Evolutionary conservation across 2,113 vertebrate genomes (phyloP).

Genomic region (Cryptomyrus ogoouensis): DNA sequence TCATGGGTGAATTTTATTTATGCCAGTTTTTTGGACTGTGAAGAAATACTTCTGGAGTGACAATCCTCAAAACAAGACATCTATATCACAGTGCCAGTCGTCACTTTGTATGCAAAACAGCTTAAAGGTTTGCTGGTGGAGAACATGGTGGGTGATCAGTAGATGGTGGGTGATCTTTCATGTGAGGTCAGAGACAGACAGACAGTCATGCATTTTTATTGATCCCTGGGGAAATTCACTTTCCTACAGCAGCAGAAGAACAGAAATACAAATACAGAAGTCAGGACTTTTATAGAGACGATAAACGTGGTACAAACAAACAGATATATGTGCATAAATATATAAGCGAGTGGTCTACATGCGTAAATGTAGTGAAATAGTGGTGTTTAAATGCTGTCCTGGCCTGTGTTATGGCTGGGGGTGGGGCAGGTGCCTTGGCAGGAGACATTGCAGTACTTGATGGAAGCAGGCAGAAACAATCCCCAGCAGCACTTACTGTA

Average conservation of each 20-base stretch:
- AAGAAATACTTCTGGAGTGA: no score
- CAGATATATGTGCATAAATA: not conserved
- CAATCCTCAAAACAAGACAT: not conserved
- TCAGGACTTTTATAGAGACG: not conserved
- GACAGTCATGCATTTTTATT: not conserved
- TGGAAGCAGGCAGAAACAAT: not conserved
- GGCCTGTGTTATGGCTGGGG: not conserved
- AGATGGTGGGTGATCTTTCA: not conserved
- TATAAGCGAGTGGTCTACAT: not conserved
- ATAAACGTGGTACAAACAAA: not conserved
- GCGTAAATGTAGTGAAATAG: not conserved
- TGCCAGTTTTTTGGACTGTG: no score
- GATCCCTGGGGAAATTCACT: not conserved
- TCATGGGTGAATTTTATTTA: no score
- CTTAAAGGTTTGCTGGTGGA: not conserved
- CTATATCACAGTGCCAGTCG: not conserved
- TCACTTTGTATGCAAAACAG: not conserved
- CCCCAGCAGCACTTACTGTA: not conserved
- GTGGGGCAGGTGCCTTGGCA: no score
- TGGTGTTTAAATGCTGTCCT: not conserved
- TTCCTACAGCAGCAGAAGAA: not conserved
- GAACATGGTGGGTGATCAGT: not conserved
- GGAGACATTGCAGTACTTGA: no score
- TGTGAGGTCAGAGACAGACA: not conserved
- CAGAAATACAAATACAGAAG: not conserved